phyloP scores from a whole-genome alignment of 2,888 invertebrate species.

The Microchrysa polita region DNA sequence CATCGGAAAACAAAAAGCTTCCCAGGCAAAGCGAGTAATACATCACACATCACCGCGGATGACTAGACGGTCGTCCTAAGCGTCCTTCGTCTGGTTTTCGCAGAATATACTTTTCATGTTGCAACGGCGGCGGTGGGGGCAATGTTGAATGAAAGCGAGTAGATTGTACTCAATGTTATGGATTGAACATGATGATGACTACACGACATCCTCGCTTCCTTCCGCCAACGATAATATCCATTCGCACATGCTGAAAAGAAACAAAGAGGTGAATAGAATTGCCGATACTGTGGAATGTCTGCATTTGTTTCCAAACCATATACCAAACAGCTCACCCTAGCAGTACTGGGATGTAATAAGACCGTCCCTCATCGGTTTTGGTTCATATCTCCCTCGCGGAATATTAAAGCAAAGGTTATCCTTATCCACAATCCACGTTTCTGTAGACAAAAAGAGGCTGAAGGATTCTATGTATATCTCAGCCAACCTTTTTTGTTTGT shows the following conservation, averaged over 20 bases:
- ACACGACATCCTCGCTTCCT: conserved; percentile 5
- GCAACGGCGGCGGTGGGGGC: too few species aligned
- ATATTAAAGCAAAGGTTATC: conserved; percentile 29
- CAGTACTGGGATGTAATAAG: too few species aligned
- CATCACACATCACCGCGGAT: conserved; percentile 38
- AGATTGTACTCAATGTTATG: not conserved
- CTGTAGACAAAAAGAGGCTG: conserved; percentile 2
- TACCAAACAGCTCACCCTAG: too few species aligned
- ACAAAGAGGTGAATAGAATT: not conserved
- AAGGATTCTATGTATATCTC: not conserved
- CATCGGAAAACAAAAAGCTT: conserved; percentile 29
- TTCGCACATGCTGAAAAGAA: not conserved
- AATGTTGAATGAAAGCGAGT: conserved; percentile 11
- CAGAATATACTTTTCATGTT: not conserved
- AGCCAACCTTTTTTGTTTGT: not conserved
- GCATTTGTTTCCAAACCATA: conserved; percentile 8
- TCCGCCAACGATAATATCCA: not conserved
- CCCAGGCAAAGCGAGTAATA: conserved; percentile 15
- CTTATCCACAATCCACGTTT: too few species aligned
- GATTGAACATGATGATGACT: conserved; percentile 11
- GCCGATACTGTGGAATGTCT: not conserved
- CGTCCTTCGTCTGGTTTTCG: not conserved
- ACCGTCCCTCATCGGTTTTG: too few species aligned
- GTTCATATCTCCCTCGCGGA: conserved; percentile 10
- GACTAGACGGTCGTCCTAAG: conserved; percentile 12